Conservation (phyloP, 2,113 vertebrate genomes). For the Pelobates fuscus region DNA sequence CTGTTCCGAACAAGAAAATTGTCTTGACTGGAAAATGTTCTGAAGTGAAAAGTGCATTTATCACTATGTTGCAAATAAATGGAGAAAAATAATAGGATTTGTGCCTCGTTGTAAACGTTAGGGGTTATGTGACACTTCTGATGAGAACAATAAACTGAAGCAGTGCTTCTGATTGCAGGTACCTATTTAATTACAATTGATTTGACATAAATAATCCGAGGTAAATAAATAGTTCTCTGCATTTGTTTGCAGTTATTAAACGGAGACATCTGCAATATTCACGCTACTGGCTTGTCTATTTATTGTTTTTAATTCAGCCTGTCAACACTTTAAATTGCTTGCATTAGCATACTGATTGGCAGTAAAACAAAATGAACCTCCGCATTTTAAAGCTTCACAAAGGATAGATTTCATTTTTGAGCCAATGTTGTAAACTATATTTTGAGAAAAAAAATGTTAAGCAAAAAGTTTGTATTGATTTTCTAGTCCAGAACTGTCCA, state of each 20-base stretch:
- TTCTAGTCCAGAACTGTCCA: not conserved
- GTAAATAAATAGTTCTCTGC: constrained; percentile 63
- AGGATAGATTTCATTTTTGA: constrained; percentile 25
- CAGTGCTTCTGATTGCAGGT: constrained; percentile 53
- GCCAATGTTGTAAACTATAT: constrained; percentile 30
- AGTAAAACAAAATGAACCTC: constrained; percentile 54
- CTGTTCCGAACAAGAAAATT: constrained; percentile 27
- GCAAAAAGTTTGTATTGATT: constrained; percentile 17
- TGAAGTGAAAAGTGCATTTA: constrained; percentile 19
- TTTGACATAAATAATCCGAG: constrained; percentile 63
- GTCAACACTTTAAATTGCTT: constrained; percentile 58
- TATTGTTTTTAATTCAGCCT: constrained; percentile 57
- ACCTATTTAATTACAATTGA: constrained; percentile 68
- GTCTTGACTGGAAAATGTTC: constrained; percentile 36
- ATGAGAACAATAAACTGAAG: constrained; percentile 60
- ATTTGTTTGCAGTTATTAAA: constrained; percentile 61
- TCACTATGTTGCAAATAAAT: constrained; percentile 52
- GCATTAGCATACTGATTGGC: constrained; percentile 61
- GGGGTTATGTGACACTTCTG: constrained; percentile 54
- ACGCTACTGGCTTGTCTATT: constrained; percentile 58
- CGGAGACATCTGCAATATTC: constrained; percentile 55
- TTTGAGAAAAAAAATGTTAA: not conserved
- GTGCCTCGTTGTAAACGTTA: constrained; percentile 46
- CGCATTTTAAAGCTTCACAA: constrained; percentile 41
- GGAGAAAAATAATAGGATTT: constrained; percentile 50